phyloP scores from a whole-genome alignment of 2,797 vertebrate genomes.

The Hipposideros larvatus region DNA sequence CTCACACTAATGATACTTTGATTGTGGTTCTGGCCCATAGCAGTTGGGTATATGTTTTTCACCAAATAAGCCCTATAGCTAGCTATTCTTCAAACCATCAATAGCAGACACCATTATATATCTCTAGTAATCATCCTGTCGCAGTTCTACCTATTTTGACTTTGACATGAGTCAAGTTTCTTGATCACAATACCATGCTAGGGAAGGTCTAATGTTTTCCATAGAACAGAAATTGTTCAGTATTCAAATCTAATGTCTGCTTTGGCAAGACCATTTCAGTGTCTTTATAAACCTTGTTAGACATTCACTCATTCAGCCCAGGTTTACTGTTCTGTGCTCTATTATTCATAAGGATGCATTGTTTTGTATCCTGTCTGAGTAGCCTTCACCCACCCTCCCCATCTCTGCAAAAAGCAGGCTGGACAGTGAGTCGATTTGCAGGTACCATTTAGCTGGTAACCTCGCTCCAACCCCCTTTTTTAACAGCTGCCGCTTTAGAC shows the following conservation, averaged over 20 bases:
- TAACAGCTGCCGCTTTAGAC: neutral
- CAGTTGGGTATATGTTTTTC: neutral
- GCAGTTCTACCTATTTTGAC: neutral
- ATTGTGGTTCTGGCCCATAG: neutral
- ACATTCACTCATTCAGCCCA: neutral
- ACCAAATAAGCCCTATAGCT: neutral
- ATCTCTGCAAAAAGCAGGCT: neutral
- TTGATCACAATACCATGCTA: neutral
- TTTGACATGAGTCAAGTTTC: neutral
- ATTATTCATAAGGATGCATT: neutral
- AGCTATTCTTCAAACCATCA: neutral
- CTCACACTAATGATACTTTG: neutral
- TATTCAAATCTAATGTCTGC: neutral
- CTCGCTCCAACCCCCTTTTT: neutral
- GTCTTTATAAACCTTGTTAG: neutral
- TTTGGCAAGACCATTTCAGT: neutral
- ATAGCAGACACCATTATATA: neutral
- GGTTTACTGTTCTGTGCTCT: neutral
- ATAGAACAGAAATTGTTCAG: neutral
- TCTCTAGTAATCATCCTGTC: neutral
- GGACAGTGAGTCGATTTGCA: neutral
- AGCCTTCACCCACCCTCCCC: neutral
- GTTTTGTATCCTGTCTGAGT: neutral
- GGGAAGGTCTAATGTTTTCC: neutral
- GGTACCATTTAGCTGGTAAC: neutral